Evolutionary conservation across 1,140 invertebrate genomes (phyloP).

Genomic region (Drosophila aff.): DNA sequence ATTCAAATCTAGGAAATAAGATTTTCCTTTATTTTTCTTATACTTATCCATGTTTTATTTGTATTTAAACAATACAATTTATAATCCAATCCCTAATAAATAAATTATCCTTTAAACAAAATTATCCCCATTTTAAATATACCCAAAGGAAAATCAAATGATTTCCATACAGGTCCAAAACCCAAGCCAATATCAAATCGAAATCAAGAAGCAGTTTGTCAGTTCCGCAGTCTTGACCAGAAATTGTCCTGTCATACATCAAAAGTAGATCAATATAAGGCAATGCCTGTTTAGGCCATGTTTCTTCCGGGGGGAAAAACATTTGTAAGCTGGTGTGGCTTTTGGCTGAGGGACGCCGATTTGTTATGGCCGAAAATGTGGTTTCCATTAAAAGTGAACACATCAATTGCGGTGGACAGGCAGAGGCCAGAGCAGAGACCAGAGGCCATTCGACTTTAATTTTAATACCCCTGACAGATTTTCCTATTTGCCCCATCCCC

Average conservation of each 20-base stretch:
- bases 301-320: conserved; percentile 1
- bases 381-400: conserved; percentile 74
- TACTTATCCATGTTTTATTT: not conserved
- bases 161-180: conserved; percentile 1
- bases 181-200: conserved; percentile 29
- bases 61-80: not conserved
- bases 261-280: conserved; percentile 40
- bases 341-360: conserved; percentile 28
- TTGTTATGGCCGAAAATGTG: conserved; percentile 61
- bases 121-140: not conserved
- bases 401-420: conserved; percentile 52
- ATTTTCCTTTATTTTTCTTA: no score
- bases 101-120: not conserved
- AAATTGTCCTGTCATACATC: conserved; percentile 38
- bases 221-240: conserved; percentile 16
- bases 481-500: not conserved
- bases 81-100: not conserved
- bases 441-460: conserved; percentile 63
- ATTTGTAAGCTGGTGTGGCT: conserved; percentile 25
- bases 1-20: no score
- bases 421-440: conserved; percentile 18
- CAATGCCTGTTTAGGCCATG: conserved; percentile 2
- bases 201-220: conserved; percentile 35
- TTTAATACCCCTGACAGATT: conserved; percentile 53
- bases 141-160: not conserved